Evolutionary conservation across 2,888 invertebrate species (phyloP), one percentile per base, ranked within the genome.

Genomic region (Mimas tiliae): DNA sequence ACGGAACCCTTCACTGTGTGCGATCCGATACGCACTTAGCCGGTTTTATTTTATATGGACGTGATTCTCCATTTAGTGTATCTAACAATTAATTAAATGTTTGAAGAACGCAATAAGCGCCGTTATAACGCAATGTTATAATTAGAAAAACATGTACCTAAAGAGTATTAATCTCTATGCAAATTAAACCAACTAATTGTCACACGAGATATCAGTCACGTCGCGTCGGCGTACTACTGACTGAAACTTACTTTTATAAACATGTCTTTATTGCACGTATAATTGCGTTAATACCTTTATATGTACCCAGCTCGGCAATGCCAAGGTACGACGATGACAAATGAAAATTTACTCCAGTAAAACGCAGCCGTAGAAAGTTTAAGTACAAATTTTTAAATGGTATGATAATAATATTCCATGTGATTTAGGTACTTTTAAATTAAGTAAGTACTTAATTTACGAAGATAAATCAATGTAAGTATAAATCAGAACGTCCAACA

Each of bases 121-220:
- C 78, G 80, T 79, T 84, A 78, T 76, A 77, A 76, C 76, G 73
- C 67, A 67, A 69, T 68, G 72, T 72, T 70, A 34, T 75, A 72
- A 71, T 72, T 70, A 70, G 67, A 70, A 73, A 74, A 66, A 69
- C 71, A 75, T 70, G 69, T 38, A n/a, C n/a, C n/a, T n/a, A n/a
- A n/a, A n/a, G n/a, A 38, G 4, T 69, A 69, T 68, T 73, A 67
- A 73, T 75, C 79, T 73, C 74, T 75, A 74, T 50, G 71, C 73
- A 79, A 79, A 79, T 73, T 65, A 65, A 38, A 58, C 9, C 19
- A 50, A 50, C 58, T 65, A 70, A 76, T 79, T 82, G 83, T 82
- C 76, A 68, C 70, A 69, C 74, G 71, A 74, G 75, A 76, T 79
- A 78, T 80, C 80, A 77, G 86, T 86, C 86, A 86, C 86, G 86